Conservation (phyloP, 2,888 invertebrate species). For the Phoronis australis region DNA sequence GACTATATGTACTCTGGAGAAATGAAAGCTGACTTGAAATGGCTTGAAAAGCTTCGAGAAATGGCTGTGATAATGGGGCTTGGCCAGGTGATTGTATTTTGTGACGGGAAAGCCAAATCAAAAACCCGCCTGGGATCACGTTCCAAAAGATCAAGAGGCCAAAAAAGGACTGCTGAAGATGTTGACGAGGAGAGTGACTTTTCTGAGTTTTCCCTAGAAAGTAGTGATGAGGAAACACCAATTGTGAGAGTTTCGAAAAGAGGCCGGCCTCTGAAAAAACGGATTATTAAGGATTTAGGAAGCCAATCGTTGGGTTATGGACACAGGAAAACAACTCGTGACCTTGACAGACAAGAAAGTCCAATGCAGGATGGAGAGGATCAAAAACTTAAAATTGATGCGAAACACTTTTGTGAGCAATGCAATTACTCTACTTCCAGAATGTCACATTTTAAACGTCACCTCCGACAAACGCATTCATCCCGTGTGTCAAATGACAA, state of each 20-base stretch:
- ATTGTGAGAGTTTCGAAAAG: too few species aligned
- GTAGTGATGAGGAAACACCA: too few species aligned
- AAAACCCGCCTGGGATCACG: conserved; percentile 8
- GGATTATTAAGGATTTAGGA: too few species aligned
- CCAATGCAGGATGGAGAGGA: neutral
- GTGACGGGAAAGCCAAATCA: conserved; percentile 15
- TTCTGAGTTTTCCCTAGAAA: too few species aligned
- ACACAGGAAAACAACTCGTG: neutral
- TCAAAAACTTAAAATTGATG: neutral
- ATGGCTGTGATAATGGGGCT: conserved; percentile 47
- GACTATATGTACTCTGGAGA: conserved; percentile 46
- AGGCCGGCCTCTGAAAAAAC: too few species aligned
- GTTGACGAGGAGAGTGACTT: too few species aligned
- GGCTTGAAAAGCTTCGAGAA: conserved; percentile 33
- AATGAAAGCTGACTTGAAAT: conserved; percentile 23
- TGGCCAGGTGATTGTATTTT: conserved; percentile 24
- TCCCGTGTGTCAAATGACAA: neutral
- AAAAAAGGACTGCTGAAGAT: neutral
- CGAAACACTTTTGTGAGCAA: conserved; percentile 17
- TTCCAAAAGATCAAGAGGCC: neutral
- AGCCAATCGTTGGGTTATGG: too few species aligned
- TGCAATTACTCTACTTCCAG: conserved; percentile 15
- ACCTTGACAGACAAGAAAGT: neutral
- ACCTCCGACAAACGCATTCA: neutral
- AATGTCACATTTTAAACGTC: conserved; percentile 6